Base-by-base conservation (phyloP, 2,888 invertebrate genomes). In the Harpagoxenus sublaevis region DNA sequence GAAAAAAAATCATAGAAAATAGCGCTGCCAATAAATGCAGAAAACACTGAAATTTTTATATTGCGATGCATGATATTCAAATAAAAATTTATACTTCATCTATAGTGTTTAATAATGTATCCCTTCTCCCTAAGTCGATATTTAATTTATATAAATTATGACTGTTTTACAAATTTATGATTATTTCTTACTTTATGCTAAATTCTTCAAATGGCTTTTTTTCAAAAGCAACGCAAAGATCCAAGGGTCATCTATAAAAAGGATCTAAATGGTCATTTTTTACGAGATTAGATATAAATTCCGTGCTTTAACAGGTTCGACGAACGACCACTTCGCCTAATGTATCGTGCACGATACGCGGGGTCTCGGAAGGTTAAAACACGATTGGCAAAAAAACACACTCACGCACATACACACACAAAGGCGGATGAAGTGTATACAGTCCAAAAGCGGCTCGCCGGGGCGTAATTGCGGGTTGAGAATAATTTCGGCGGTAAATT, bases 401-500 rank as follows among this genome's bases (percentile, higher is more conserved):
- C 23, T 23, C 23, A 39, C 23, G 3, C 53, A 42, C n/a, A n/a
- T 48, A 35, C 60, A 18, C 45, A 48, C 48, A 62, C 63, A 63
- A 9, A 35, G 5, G 53, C 48, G 18, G 48, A 57, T n/a, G 18
- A 55, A 48, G 48, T 31, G 65, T 55, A 65, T 55, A 65, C 66
- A 57, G 57, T 51, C 78, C 66, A 83, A 68, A 66, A 83, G 55
- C 42, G 62, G 75, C 53, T 77, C 53, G 63, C 53, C 74, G 51
- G 81, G 39, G n/a, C 73, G 81, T 75, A 83, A 83, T 74, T 83
- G 65, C 53, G 74, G 74, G 75, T 65, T 74, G 74, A 51, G 75
- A 55, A 77, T 83, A 65, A 83, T 75, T 83, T 83, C 75, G 77
- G 77, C 77, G 83, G 57, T 63, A 83, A 77, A 66, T 77, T 63